A percentile compares a stretch with the other conserved stretches of the same genome.
Conservation (phyloP, 2,113 vertebrate species). For the Toxostoma redivivum region DNA sequence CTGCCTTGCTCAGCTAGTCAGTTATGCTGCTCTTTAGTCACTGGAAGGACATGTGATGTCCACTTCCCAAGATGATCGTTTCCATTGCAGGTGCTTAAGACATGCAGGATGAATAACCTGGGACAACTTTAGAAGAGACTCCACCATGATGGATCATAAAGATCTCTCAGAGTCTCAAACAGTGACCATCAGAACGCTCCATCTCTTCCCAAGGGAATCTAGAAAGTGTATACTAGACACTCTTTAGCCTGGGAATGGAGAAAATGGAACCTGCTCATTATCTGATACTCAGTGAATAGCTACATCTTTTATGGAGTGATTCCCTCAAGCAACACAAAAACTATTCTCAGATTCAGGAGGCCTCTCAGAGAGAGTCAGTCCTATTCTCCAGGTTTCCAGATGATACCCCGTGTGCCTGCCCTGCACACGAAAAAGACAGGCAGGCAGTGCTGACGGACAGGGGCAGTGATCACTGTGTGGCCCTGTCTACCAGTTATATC, state of each 20-base stretch:
- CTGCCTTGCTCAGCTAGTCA: neutral
- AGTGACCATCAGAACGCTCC: neutral
- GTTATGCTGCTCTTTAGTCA: neutral
- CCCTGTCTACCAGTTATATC: neutral
- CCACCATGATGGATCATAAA: neutral
- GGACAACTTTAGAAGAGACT: neutral
- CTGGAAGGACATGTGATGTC: neutral
- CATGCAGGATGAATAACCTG: neutral
- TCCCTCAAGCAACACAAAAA: neutral
- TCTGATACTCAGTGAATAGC: neutral
- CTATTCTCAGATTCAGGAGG: neutral
- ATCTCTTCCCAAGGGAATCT: neutral
- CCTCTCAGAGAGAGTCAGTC: neutral
- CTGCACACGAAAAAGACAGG: rapidly evolving
- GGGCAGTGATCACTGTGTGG: neutral
- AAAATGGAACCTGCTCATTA: neutral
- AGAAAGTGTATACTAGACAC: neutral
- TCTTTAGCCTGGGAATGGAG: neutral
- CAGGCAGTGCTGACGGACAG: neutral
- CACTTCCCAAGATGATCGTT: neutral
- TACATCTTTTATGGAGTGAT: neutral
- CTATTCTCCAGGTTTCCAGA: neutral
- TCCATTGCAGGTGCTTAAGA: neutral
- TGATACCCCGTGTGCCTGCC: neutral
- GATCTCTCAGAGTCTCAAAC: neutral